Conservation (phyloP, 2,888 invertebrate genomes). For the Dryadula phaetusa region DNA sequence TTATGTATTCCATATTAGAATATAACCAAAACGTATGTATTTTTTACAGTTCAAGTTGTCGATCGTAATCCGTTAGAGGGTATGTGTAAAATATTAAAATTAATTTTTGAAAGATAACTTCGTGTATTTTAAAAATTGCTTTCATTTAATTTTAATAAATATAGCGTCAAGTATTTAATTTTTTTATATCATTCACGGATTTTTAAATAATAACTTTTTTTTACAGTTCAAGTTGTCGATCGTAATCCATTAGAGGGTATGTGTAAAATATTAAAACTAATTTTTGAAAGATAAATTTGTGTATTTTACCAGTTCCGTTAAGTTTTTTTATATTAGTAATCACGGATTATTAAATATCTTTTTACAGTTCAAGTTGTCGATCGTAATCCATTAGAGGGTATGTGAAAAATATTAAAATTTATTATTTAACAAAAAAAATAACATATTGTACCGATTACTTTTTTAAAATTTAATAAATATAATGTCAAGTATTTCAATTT, state of each 20-base stretch:
- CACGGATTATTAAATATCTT: too few relatives aligned
- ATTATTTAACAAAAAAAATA: too few relatives aligned
- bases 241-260: slow-evolving; percentile 31
- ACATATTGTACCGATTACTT: too few relatives aligned
- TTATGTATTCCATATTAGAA: too few relatives aligned
- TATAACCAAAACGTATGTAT: too few relatives aligned
- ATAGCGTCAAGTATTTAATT: too few relatives aligned
- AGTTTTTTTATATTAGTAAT: neutral
- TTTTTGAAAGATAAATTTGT: neutral
- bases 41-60: slow-evolving; percentile 47
- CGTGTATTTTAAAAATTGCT: neutral
- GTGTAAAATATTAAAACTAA: neutral
- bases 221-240: slow-evolving; percentile 48
- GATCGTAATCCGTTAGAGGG: slow-evolving; percentile 35
- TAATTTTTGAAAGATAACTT: neutral
- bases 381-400: neutral
- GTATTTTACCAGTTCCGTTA: neutral
- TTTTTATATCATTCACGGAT: too few relatives aligned
- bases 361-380: neutral
- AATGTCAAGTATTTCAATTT: too few relatives aligned
- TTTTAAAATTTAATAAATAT: neutral
- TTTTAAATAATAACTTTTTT: too few relatives aligned
- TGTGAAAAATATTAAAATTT: neutral
- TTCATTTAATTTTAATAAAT: neutral
- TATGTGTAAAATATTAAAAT: slow-evolving; percentile 7